Percentiles rank a stretch among this genome's conserved stretches.
These are phyloP conservation scores for Mormoops blainvillei DNA, from an alignment of 2,113 vertebrate genomes.

Conservation along the genomic window DNA sequence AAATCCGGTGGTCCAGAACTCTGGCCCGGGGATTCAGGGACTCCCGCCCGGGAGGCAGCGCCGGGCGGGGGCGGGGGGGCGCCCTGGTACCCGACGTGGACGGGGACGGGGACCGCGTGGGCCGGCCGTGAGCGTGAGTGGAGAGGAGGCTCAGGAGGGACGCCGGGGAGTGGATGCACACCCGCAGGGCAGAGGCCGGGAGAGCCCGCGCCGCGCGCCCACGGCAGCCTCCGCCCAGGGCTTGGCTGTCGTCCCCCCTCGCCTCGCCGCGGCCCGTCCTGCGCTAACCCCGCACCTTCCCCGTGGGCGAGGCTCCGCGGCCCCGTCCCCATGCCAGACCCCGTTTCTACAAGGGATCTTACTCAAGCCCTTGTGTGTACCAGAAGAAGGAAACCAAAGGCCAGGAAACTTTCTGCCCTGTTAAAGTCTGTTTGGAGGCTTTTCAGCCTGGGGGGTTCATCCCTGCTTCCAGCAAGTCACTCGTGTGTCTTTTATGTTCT, in stretches of 20 bases:
- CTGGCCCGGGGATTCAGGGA: not conserved
- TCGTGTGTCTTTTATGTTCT: not conserved
- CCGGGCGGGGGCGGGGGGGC: accelerated
- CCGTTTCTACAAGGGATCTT: not conserved
- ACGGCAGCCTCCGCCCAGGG: not conserved
- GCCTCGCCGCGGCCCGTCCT: accelerated
- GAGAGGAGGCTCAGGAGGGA: not conserved
- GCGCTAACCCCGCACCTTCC: not conserved
- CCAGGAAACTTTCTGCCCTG: not conserved
- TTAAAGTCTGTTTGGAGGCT: conserved; percentile 20
- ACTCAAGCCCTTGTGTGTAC: not conserved
- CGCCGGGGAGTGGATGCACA: not conserved
- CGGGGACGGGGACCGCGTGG: not conserved
- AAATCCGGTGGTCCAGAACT: not conserved
- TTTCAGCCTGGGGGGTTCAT: not conserved
- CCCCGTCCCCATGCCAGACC: not conserved
- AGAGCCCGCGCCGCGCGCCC: accelerated
- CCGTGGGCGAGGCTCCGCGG: not conserved
- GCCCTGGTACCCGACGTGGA: not conserved
- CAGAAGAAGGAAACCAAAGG: not conserved
- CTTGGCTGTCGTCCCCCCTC: not conserved
- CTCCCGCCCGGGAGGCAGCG: not conserved
- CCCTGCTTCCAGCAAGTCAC: not conserved
- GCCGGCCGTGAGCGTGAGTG: accelerated
- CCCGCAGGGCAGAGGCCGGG: not conserved